Evolutionary conservation across 2,888 invertebrate species (phyloP).

Genomic region (Euplexia lucipara): DNA sequence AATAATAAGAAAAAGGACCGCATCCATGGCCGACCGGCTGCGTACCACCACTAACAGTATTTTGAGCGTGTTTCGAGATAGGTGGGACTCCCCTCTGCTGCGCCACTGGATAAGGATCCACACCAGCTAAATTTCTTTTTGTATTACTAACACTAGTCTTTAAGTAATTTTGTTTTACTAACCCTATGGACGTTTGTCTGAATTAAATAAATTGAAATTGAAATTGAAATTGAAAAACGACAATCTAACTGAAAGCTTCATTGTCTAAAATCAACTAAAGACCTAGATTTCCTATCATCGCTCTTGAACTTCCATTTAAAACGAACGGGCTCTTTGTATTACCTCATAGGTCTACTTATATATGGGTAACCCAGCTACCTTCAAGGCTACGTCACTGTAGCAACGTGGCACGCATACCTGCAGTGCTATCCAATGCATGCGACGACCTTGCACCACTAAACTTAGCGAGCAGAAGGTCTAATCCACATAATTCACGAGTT

Average conservation of each 20-base stretch:
- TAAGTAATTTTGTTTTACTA: too few relatives aligned
- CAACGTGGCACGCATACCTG: conserved; percentile 52
- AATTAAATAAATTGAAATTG: too few relatives aligned
- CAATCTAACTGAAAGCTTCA: background rate
- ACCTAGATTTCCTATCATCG: conserved; percentile 7
- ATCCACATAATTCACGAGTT: background rate
- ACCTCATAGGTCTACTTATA: background rate
- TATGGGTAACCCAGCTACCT: conserved; percentile 38
- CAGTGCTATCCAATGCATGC: conserved; percentile 59
- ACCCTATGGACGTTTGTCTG: too few relatives aligned
- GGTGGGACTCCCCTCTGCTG: too few relatives aligned
- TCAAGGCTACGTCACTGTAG: conserved; percentile 49
- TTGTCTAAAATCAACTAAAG: background rate
- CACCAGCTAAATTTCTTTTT: too few relatives aligned
- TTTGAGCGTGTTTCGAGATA: too few relatives aligned
- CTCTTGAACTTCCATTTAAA: conserved; percentile 11
- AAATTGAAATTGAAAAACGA: too few relatives aligned
- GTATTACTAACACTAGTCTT: too few relatives aligned
- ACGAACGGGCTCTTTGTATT: background rate
- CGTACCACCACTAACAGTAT: too few relatives aligned
- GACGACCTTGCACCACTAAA: conserved; percentile 44
- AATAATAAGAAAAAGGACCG: too few relatives aligned
- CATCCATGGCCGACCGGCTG: too few relatives aligned
- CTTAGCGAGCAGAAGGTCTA: background rate
- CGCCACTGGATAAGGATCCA: too few relatives aligned